Evolutionary conservation across 2,113 vertebrate species (phyloP).

Genomic region (Saiga tatarica): DNA sequence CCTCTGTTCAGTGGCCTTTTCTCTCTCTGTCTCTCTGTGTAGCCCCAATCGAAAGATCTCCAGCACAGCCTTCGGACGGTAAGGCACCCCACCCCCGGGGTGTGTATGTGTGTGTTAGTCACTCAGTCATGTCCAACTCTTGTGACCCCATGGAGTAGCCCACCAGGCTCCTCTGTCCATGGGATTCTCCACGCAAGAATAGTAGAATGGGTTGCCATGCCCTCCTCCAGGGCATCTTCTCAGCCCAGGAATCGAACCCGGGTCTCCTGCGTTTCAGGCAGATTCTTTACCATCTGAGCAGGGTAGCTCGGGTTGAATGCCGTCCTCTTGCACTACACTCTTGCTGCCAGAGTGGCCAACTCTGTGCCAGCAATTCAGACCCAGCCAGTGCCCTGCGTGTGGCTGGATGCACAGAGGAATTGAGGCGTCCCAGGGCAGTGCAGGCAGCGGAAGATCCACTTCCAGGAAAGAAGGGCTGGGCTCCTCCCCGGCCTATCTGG

Average conservation of each 20-base stretch:
- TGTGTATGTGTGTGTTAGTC: not conserved
- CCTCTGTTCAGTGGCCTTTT: not conserved
- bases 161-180: not conserved
- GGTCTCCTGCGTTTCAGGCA: not conserved
- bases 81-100: conserved; percentile 56
- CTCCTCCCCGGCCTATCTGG: no score
- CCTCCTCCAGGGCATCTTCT: not conserved
- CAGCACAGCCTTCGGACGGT: conserved; percentile 98
- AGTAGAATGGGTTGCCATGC: not conserved
- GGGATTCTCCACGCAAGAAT: not conserved
- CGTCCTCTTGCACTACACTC: not conserved
- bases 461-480: not conserved
- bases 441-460: not conserved
- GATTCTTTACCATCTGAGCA: not conserved
- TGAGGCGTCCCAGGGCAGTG: not conserved
- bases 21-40: not conserved
- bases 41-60: conserved; percentile 97
- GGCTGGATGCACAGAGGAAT: not conserved
- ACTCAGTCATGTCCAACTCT: not conserved
- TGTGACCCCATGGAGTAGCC: not conserved
- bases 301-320: not conserved
- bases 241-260: accelerated
- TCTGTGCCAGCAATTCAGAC: not conserved
- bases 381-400: not conserved
- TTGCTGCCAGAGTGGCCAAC: not conserved